Evolutionary conservation across 2,797 vertebrate genomes (phyloP).

Genomic region (Mus minutoides): DNA sequence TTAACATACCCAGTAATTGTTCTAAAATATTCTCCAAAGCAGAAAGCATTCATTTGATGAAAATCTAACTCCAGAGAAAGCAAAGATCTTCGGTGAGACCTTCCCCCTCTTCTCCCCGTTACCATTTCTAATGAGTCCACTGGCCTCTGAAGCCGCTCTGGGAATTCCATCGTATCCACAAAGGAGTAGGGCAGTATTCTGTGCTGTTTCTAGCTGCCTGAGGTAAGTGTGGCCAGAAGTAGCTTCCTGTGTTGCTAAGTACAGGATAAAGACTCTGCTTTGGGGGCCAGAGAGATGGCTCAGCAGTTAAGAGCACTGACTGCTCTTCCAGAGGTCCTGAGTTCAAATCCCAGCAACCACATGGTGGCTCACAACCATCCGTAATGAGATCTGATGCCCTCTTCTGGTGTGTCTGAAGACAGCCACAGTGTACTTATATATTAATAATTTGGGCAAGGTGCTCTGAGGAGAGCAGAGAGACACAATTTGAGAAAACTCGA

Average conservation of each 20-base stretch:
- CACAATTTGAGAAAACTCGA: neutral
- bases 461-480: neutral
- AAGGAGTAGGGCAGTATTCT: neutral
- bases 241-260: neutral
- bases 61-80: neutral
- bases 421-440: no score
- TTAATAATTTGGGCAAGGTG: neutral
- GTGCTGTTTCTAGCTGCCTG: neutral
- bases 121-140: neutral
- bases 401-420: no score
- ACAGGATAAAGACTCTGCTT: neutral
- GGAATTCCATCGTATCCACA: neutral
- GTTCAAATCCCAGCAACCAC: no score
- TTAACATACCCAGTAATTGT: neutral
- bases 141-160: neutral
- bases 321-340: no score
- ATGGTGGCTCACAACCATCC: no score
- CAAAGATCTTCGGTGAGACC: neutral
- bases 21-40: neutral
- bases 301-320: no score
- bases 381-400: no score
- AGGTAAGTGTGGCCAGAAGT: neutral
- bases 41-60: neutral
- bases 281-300: neutral
- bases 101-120: neutral